These are phyloP conservation scores for Suillia variegata DNA, from an alignment of 2,888 invertebrate genomes.

Conservation along the genomic window DNA sequence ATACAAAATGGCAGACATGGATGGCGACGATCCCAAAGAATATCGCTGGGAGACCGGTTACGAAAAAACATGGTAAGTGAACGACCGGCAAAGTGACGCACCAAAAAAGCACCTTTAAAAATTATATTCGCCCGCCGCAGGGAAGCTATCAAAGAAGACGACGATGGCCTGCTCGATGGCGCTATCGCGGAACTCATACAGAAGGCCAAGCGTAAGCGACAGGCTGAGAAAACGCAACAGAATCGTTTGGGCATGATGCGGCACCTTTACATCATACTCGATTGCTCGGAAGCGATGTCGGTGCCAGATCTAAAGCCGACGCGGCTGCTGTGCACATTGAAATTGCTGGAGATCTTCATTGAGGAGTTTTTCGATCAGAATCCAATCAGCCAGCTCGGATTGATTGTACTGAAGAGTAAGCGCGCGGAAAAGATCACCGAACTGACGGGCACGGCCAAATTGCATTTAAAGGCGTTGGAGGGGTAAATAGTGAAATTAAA, in stretches of 20 bases:
- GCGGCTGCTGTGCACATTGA: constrained; percentile 82
- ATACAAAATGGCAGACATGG: constrained; percentile 63
- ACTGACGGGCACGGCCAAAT: constrained; percentile 83
- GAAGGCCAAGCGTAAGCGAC: constrained; percentile 81
- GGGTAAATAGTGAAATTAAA: constrained; percentile 60
- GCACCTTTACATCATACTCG: constrained; percentile 88
- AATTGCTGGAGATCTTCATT: constrained; percentile 90
- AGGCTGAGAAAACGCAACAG: constrained; percentile 70
- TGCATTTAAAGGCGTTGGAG: constrained; percentile 75
- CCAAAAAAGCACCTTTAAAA: neutral
- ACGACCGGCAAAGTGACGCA: neutral
- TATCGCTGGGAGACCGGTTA: constrained; percentile 96
- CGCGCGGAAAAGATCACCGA: constrained; percentile 91
- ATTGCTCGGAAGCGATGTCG: constrained; percentile 93
- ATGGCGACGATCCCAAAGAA: constrained; percentile 84
- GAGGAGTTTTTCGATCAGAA: constrained; percentile 99
- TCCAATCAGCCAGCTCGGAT: constrained; percentile 95
- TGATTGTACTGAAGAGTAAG: constrained; percentile 90
- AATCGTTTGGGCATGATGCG: constrained; percentile 98
- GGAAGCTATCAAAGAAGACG: constrained; percentile 97
- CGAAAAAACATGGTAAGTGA: constrained; percentile 85
- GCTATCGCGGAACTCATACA: constrained; percentile 91
- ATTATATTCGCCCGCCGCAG: constrained; percentile 57
- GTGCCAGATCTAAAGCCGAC: constrained; percentile 96
- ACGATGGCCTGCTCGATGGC: constrained; percentile 88